Percentiles rank a stretch among this genome's conserved stretches.
Conservation (phyloP, 2,888 invertebrate genomes). For the Pherbina coryleti region DNA sequence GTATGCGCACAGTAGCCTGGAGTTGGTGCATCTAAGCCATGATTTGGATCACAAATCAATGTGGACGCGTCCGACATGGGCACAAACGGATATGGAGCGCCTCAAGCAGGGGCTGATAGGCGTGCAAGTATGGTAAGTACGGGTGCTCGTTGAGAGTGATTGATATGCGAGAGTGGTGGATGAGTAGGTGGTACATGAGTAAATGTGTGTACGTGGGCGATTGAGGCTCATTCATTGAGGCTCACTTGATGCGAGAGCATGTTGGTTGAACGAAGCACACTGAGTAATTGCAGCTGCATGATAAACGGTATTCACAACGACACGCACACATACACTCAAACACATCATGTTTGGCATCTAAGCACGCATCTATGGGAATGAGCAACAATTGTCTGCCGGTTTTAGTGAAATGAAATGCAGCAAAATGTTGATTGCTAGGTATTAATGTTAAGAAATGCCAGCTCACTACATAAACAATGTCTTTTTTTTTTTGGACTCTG, state of each 20-base stretch:
- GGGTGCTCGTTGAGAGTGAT: not conserved
- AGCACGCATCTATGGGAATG: not conserved
- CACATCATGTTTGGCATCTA: not conserved
- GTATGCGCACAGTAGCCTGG: conserved; percentile 85
- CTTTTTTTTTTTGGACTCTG: too few species aligned
- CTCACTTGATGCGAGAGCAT: not conserved
- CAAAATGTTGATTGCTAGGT: too few species aligned
- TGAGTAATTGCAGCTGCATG: conserved; percentile 4
- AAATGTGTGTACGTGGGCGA: not conserved
- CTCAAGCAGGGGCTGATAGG: conserved; percentile 86
- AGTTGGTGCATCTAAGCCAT: conserved; percentile 65
- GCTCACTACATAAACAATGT: too few species aligned
- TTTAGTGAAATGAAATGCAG: too few species aligned
- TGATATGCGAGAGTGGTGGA: not conserved
- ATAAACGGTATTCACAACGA: not conserved
- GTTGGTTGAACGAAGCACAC: not conserved
- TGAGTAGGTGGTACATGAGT: not conserved
- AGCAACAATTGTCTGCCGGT: not conserved
- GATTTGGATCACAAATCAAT: conserved; percentile 74
- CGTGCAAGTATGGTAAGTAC: conserved; percentile 84
- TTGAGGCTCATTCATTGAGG: not conserved
- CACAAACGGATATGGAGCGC: conserved; percentile 92
- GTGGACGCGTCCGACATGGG: conserved; percentile 89
- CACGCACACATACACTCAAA: not conserved
- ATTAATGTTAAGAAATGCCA: too few species aligned